phyloP scores from a whole-genome alignment of 2,113 vertebrate species.

The Blennius ocellaris region DNA sequence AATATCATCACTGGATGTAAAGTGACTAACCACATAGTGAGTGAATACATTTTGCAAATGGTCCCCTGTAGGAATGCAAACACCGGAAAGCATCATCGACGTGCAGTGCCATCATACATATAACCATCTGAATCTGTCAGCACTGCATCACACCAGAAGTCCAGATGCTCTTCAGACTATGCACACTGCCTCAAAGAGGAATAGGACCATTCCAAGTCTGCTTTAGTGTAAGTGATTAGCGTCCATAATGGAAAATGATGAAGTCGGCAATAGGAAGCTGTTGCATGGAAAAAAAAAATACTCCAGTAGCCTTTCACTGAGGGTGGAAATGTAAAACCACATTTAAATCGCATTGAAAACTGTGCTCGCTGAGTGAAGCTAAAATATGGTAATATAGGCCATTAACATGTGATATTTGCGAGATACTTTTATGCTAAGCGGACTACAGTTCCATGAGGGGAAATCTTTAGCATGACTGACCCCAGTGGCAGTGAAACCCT shows the following conservation, averaged over 20 bases:
- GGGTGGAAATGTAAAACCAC: conserved; percentile 33
- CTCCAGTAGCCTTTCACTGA: conserved; percentile 9
- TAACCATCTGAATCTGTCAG: conserved; percentile 1
- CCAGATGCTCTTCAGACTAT: conserved; percentile 11
- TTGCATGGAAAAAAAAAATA: conserved; percentile 15
- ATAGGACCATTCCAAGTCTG: conserved; percentile 19
- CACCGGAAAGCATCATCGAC: conserved; percentile 16
- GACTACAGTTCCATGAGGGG: conserved; percentile 46
- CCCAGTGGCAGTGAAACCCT: conserved; percentile 35
- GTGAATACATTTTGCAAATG: conserved; percentile 46
- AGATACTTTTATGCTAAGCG: conserved; percentile 55
- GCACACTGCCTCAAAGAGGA: conserved; percentile 9
- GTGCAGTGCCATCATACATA: conserved; percentile 14
- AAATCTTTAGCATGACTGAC: conserved; percentile 48
- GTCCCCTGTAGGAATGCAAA: conserved; percentile 36
- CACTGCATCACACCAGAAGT: conserved; percentile 11
- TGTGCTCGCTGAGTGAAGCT: conserved; percentile 35
- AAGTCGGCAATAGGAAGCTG: conserved; percentile 29
- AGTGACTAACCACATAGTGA: conserved; percentile 27
- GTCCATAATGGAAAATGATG: conserved; percentile 14
- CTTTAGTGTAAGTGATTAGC: conserved; percentile 30
- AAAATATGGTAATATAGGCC: conserved; percentile 60
- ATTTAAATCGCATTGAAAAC: conserved; percentile 27
- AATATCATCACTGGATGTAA: conserved; percentile 45
- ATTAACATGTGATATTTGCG: conserved; percentile 54